phyloP scores from a whole-genome alignment of 2,797 vertebrate genomes.

The Rhabdophis nuchalis region DNA sequence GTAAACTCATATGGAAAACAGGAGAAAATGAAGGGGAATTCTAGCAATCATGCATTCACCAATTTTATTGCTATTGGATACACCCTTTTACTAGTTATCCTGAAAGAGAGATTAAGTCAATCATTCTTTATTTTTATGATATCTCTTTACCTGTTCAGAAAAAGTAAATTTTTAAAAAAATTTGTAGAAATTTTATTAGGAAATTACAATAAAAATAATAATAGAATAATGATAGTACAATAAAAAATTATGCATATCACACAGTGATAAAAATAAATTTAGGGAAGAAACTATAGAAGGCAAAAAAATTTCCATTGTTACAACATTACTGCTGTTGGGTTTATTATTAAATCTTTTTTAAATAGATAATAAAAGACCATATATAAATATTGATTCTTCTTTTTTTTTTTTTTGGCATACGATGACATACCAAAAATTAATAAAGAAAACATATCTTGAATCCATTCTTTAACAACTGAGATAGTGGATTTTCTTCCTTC shows the following conservation, averaged over 20 bases:
- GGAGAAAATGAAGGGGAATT: slow-evolving; percentile 65
- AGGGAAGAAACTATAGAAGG: background rate
- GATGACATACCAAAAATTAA: too few relatives aligned
- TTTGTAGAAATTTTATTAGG: slow-evolving; percentile 46
- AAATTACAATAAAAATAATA: background rate
- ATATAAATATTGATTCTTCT: too few relatives aligned
- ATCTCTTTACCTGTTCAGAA: slow-evolving; percentile 51
- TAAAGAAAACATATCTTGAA: too few relatives aligned
- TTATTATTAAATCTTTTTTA: too few relatives aligned
- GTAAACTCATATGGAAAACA: slow-evolving; percentile 54
- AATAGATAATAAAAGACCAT: too few relatives aligned
- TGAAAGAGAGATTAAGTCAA: slow-evolving; percentile 65
- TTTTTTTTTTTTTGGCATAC: too few relatives aligned
- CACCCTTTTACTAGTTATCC: slow-evolving; percentile 51
- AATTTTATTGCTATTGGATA: slow-evolving; percentile 28
- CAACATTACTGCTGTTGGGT: background rate
- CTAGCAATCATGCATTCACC: background rate
- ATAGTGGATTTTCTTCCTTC: too few relatives aligned
- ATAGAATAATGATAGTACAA: background rate
- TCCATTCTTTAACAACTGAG: too few relatives aligned
- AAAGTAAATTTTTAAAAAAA: slow-evolving; percentile 32
- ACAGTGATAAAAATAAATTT: background rate
- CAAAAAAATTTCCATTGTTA: background rate
- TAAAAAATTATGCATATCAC: background rate
- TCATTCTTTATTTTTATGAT: slow-evolving; percentile 35